Conservation (phyloP, 1,140 invertebrate species). For the Psix sp. region DNA sequence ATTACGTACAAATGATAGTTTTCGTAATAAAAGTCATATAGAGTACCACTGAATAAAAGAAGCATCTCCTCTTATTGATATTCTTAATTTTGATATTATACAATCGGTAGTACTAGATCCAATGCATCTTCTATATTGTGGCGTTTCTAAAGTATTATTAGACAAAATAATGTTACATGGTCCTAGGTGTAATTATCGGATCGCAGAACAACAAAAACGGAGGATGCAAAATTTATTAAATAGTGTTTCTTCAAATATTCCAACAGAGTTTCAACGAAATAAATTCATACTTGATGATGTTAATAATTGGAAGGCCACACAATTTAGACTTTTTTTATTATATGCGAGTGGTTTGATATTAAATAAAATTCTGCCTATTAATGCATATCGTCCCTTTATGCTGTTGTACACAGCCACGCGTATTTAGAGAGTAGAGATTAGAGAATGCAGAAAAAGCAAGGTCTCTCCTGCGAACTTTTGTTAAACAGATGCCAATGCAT, state of each 20-base stretch:
- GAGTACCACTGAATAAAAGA: not conserved
- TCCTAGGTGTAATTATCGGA: conserved; percentile 14
- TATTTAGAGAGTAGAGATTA: conserved; percentile 4
- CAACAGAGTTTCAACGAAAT: conserved; percentile 8
- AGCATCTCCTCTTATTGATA: not conserved
- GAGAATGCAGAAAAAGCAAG: conserved; percentile 1
- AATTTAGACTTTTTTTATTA: conserved; percentile 13
- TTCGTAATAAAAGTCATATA: not conserved
- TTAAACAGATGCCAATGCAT: conserved; percentile 2
- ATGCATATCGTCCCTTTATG: conserved; percentile 7
- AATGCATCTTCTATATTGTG: conserved; percentile 11
- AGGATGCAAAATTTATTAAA: conserved; percentile 4
- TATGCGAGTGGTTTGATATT: conserved; percentile 3
- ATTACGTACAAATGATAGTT: not conserved
- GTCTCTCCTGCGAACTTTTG: not conserved
- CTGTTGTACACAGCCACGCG: conserved; percentile 2
- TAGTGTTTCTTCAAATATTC: not conserved
- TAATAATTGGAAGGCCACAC: conserved; percentile 12
- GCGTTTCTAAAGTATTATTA: conserved; percentile 2
- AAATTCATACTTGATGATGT: not conserved
- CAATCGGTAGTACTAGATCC: conserved; percentile 1
- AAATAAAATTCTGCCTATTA: not conserved
- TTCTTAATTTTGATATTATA: conserved; percentile 8
- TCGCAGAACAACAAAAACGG: not conserved
- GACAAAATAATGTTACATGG: conserved; percentile 4